A percentile compares a stretch with the other conserved stretches of the same genome.
Conservation (phyloP, 2,888 invertebrate genomes). For the Julus scandinavius region DNA sequence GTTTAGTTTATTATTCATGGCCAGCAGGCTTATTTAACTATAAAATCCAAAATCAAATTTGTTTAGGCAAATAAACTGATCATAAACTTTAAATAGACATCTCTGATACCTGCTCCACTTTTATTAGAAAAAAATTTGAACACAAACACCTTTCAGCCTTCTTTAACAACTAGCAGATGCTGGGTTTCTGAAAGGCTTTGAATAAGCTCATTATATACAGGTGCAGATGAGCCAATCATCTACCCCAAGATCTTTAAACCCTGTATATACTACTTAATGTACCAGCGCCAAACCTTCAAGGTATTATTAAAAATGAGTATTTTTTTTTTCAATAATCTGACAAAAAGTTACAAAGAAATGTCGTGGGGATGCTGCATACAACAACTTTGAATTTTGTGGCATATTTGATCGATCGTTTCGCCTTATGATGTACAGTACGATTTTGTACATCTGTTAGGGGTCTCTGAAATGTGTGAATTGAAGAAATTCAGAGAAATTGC, state of each 20-base stretch:
- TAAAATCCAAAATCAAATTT: not conserved
- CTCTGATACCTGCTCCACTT: not conserved
- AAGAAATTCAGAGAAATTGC: conserved; percentile 23
- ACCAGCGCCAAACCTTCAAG: not conserved
- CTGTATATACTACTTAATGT: not conserved
- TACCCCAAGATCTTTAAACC: not conserved
- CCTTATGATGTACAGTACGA: not conserved
- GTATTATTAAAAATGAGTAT: not conserved
- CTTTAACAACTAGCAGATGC: not conserved
- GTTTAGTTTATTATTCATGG: not conserved
- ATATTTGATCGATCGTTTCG: not conserved
- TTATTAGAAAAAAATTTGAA: not conserved
- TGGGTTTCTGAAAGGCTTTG: not conserved
- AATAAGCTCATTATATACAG: not conserved
- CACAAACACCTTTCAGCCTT: not conserved
- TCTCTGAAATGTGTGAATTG: conserved; percentile 3
- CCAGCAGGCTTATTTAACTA: no score
- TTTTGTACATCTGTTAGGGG: conserved; percentile 9
- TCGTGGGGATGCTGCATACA: not conserved
- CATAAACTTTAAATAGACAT: not conserved
- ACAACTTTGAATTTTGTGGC: not conserved
- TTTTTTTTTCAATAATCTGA: not conserved
- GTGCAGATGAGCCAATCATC: not conserved
- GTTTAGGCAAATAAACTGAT: not conserved
- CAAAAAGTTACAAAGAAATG: not conserved